A percentile compares a stretch with the other conserved stretches of the same genome.
phyloP scores from a whole-genome alignment of 2,888 invertebrate genomes.

The Homarus gammarus region DNA sequence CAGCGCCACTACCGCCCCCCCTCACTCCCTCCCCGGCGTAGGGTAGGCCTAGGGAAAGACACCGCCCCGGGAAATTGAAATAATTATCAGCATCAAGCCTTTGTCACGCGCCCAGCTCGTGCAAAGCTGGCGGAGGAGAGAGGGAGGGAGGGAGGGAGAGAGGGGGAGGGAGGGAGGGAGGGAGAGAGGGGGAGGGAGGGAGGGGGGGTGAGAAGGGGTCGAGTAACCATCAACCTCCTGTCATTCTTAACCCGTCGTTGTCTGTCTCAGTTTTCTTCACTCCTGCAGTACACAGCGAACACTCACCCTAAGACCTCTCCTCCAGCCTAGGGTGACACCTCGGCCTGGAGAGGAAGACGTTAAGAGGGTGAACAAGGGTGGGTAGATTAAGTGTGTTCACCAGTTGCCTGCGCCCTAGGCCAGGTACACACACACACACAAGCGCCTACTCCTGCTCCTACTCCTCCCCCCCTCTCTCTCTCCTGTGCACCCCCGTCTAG shows the following conservation, averaged over 20 bases:
- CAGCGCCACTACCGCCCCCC: background rate
- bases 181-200: background rate
- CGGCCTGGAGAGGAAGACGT: background rate
- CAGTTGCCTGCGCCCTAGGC: constrained; percentile 13
- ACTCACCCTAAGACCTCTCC: no score
- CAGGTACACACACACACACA: constrained; percentile 21
- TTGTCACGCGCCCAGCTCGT: constrained; percentile 58
- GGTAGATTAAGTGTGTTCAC: background rate
- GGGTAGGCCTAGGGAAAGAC: constrained; percentile 63
- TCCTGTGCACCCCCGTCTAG: constrained; percentile 44
- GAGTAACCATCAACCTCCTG: background rate
- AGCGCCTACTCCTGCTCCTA: background rate
- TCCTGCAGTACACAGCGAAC: background rate
- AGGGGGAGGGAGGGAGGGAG: background rate
- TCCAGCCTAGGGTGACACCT: background rate
- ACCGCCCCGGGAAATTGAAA: constrained; percentile 67
- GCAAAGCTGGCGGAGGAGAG: constrained; percentile 32
- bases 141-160: background rate
- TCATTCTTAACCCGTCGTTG: background rate
- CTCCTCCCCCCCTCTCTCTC: constrained; percentile 24
- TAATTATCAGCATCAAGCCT: constrained; percentile 69
- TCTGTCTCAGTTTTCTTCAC: background rate
- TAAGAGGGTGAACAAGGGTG: background rate
- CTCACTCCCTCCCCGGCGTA: background rate
- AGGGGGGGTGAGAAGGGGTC: background rate